Conservation (phyloP, 2,797 vertebrate species). For the Sardinella longiceps region DNA sequence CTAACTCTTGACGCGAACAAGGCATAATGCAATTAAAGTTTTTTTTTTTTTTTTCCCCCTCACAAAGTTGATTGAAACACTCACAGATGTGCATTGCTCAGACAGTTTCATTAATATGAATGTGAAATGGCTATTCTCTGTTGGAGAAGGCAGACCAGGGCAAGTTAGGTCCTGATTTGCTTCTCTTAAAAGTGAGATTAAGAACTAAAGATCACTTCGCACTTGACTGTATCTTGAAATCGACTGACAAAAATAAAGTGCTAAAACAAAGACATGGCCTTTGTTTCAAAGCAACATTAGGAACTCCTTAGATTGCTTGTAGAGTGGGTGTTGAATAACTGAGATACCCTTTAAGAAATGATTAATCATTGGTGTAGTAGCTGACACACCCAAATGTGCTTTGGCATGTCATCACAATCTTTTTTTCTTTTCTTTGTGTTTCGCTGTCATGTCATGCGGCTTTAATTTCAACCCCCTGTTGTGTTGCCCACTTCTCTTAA, state of each 20-base stretch:
- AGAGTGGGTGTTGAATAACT: not conserved
- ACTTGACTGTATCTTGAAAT: not conserved
- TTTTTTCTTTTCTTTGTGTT: not conserved
- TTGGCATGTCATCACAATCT: not conserved
- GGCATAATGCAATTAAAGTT: no score
- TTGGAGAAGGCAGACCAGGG: not conserved
- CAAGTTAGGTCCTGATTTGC: not conserved
- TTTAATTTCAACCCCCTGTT: not conserved
- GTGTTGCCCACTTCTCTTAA: not conserved
- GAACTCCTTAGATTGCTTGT: not conserved
- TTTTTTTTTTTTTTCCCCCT: no score
- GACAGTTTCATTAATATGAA: no score
- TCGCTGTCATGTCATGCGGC: not conserved
- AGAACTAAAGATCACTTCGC: not conserved
- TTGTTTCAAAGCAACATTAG: not conserved
- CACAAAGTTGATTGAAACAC: no score
- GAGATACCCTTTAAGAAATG: not conserved
- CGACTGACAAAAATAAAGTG: not conserved
- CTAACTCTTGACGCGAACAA: no score
- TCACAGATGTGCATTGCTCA: no score
- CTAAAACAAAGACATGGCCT: not conserved
- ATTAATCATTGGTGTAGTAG: not conserved
- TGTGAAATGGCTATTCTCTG: no score
- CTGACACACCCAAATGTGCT: not conserved
- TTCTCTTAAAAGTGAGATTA: not conserved